Conservation (phyloP, 2,113 vertebrate genomes). For the Myiopsitta monachus region DNA sequence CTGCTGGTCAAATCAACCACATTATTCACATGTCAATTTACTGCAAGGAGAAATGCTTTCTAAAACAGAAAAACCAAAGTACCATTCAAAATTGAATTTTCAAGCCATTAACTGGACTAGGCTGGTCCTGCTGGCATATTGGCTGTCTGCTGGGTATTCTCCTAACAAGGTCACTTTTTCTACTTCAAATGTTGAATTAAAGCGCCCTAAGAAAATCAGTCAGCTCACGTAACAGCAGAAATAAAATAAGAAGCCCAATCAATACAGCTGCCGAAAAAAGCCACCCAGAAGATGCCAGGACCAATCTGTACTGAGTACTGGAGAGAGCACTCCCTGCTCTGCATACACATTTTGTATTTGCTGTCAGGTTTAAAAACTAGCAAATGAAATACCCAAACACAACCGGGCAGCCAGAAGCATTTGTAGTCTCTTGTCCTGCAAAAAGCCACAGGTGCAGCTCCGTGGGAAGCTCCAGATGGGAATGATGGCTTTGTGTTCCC, state of each 20-base stretch:
- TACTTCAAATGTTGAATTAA: constrained; percentile 11
- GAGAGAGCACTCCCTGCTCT: background rate
- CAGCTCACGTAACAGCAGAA: background rate
- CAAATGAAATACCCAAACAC: background rate
- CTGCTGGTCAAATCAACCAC: background rate
- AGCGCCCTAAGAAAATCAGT: background rate
- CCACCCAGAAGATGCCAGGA: background rate
- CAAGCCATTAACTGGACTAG: constrained; percentile 10
- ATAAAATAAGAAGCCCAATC: background rate
- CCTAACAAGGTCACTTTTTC: background rate
- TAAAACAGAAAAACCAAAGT: constrained; percentile 13
- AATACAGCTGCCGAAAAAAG: background rate
- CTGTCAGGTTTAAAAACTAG: constrained; percentile 19
- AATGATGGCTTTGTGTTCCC: background rate
- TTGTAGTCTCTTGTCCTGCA: background rate
- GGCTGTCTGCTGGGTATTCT: constrained; percentile 21
- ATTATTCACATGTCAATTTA: constrained; percentile 31
- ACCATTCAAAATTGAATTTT: constrained; percentile 37
- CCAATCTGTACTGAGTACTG: background rate
- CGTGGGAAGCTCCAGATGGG: background rate
- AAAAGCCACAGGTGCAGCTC: background rate
- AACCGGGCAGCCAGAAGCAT: background rate
- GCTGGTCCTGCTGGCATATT: background rate
- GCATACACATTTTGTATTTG: constrained; percentile 16
- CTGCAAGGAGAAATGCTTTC: background rate